Percentiles rank a stretch among this genome's conserved stretches.
These are phyloP conservation scores for Condylura cristata DNA, from an alignment of 2,113 vertebrate species.

Conservation along the genomic window DNA sequence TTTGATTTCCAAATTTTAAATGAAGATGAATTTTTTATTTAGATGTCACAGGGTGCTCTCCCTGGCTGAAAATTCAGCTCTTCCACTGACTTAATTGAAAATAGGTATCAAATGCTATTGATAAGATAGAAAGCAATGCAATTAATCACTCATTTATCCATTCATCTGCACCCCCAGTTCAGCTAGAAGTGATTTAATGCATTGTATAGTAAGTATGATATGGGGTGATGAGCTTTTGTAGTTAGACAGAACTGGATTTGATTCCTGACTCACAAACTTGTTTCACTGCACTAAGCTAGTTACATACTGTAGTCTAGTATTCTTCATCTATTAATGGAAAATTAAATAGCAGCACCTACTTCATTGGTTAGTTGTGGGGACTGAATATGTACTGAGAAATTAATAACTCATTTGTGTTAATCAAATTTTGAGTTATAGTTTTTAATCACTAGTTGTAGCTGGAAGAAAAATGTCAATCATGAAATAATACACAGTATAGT, in stretches of 20 bases:
- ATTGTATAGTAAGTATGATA: background rate
- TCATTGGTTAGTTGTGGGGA: background rate
- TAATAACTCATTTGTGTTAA: background rate
- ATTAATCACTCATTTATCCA: slow-evolving; percentile 10
- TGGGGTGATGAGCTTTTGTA: background rate
- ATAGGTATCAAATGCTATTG: background rate
- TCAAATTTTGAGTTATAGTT: background rate
- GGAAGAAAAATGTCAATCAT: background rate
- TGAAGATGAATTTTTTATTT: slow-evolving; percentile 64
- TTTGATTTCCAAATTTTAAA: slow-evolving; percentile 40
- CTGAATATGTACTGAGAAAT: background rate
- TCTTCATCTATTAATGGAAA: background rate
- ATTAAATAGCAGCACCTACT: background rate
- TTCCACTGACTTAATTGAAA: background rate
- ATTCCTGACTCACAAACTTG: background rate
- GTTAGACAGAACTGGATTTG: background rate
- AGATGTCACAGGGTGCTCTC: background rate
- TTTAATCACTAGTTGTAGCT: background rate
- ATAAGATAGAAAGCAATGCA: background rate
- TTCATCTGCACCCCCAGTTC: background rate
- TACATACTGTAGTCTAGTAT: slow-evolving; percentile 5
- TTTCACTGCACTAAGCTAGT: background rate
- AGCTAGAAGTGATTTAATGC: background rate
- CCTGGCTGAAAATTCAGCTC: background rate
- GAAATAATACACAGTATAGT: background rate